Conservation (phyloP, 2,888 invertebrate species). For the Megalurothrips usitatus region DNA sequence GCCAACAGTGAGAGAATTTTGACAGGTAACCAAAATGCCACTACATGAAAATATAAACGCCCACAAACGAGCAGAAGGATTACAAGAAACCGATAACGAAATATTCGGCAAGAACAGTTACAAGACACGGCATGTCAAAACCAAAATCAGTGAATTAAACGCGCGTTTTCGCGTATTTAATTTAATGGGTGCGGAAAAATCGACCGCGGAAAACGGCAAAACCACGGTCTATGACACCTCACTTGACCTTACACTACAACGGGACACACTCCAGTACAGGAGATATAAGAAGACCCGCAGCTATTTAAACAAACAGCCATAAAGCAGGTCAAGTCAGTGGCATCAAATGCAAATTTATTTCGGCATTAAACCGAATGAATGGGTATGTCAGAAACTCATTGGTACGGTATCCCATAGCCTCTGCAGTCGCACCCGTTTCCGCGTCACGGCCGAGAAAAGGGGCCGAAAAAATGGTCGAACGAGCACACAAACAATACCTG, state of each 20-base stretch:
- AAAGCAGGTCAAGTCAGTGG: background rate
- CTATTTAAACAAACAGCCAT: too few relatives aligned
- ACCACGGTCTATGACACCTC: background rate
- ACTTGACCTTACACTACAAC: background rate
- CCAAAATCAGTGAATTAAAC: too few relatives aligned
- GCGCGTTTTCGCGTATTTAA: too few relatives aligned
- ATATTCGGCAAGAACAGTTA: background rate
- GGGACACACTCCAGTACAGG: too few relatives aligned
- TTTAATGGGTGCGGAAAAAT: background rate
- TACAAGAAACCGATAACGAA: background rate
- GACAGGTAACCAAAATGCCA: slow-evolving; percentile 27
- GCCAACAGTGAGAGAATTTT: background rate
- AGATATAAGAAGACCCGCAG: too few relatives aligned
- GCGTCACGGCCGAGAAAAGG: slow-evolving; percentile 36
- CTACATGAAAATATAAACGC: background rate
- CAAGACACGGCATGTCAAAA: background rate
- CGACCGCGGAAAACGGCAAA: background rate
- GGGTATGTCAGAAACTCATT: background rate
- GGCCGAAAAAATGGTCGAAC: slow-evolving; percentile 39
- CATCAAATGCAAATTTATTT: background rate
- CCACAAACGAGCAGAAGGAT: background rate
- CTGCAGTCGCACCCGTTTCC: background rate
- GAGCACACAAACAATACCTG: slow-evolving; percentile 58
- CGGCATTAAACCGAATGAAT: too few relatives aligned
- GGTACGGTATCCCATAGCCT: background rate